Evolutionary conservation across 2,113 vertebrate species (phyloP), one percentile per base, ranked within the genome.

Genomic region (Labrus mixtus): DNA sequence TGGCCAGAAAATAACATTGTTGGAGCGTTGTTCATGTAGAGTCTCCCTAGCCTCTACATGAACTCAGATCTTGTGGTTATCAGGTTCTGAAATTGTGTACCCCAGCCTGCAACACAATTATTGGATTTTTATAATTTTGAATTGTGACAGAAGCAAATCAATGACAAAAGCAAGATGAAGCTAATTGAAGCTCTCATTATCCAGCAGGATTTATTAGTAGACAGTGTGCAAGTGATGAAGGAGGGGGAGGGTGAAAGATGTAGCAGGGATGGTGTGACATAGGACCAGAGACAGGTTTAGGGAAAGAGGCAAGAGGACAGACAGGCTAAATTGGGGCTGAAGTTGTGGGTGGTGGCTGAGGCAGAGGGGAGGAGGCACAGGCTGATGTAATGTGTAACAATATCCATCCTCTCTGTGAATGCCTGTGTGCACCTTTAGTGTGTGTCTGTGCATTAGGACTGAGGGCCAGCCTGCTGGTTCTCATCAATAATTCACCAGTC

Each of bases 341-440:
- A 68, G 69, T 88, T 83, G 68, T 85, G 77, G 84, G 76, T 76
- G 73, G 83, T 83, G 82, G 79, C 76, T 72, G 72, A 20, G 7
- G 48, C 74, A 51, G 59, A 54, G 57, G 57, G 56, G 79, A 68
- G 68, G 65, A 57, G 71, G 56, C 46, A 53, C 10, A 12, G 23
- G 83, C 76, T 95, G 93, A 95, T 92, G 93, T 93, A 93, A 94
- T 93, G 91, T 91, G 93, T 90, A 94, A 94, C 78, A 87, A 85
- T 88, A 94, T 91, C 91, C 81, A 54, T 55, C 76, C 80, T 82
- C 60, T 67, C 76, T 92, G 77, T 86, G 85, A 85, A 90, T 89
- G 84, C 71, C 68, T 78, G 76, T 83, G 77, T 83, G 78, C 79
- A 83, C 75, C 73, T 87, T 77, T 54, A 53, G 64, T 55, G 59